These are phyloP conservation scores for Hemaris fuciformis DNA, from an alignment of 2,888 invertebrate genomes.

Conservation along the genomic window DNA sequence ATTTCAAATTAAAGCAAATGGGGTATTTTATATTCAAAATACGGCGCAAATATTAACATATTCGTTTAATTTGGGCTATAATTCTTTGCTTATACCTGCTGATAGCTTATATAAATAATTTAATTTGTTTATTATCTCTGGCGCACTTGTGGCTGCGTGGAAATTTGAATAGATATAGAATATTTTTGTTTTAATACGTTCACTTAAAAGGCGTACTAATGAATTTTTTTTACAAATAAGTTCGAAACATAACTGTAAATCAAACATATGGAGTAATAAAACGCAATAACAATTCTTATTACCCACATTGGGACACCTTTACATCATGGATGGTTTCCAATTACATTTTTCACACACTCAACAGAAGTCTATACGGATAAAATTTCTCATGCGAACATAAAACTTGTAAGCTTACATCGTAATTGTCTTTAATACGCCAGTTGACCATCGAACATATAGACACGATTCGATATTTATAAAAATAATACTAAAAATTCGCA, in stretches of 20 bases:
- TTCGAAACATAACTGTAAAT: not conserved
- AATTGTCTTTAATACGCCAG: no score
- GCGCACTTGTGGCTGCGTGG: not conserved
- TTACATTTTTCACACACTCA: no score
- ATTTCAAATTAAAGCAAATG: not conserved
- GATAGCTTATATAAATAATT: not conserved
- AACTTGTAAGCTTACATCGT: no score
- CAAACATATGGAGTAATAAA: not conserved
- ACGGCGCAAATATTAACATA: not conserved
- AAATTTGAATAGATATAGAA: not conserved
- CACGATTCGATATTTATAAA: no score
- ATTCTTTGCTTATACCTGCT: not conserved
- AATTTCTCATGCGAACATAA: no score
- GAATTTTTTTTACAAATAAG: not conserved
- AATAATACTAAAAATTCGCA: no score
- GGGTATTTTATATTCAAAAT: not conserved
- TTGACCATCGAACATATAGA: no score
- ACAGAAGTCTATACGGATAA: no score
- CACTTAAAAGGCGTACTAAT: not conserved
- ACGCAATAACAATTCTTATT: no score
- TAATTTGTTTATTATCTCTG: not conserved
- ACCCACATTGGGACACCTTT: no score
- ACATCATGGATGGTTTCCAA: no score
- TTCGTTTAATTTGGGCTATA: not conserved
- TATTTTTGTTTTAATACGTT: not conserved